Evolutionary conservation across 2,888 invertebrate species (phyloP), one percentile per base, ranked within the genome.

Genomic region (Diachrysia chrysitis): DNA sequence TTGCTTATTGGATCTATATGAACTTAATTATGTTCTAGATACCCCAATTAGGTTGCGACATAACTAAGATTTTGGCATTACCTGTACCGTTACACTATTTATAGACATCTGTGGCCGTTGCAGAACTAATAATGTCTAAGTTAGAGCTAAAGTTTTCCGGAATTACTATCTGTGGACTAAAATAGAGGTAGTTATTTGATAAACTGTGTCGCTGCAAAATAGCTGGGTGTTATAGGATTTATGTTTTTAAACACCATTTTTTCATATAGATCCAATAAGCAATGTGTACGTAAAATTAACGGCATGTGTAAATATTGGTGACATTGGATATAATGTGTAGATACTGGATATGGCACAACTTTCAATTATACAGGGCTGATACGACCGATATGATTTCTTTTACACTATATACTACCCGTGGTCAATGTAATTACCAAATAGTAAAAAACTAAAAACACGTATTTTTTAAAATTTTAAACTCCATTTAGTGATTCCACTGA

Each of bases 121-220:
- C 53, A 69, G 61, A 14, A 56, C 65, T 67, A 67, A 70, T 65
- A 72, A 58, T 59, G 58, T 7, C 62, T 32, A 71, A 71, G 66
- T 71, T 71, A 81, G 69, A 54, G 6, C 59, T 16, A 35, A 70
- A 75, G 70, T 69, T 69, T 64, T 69, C 63, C 53, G 14, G 66
- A 72, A 66, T 71, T 62, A 66, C 62, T 69, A 25, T 57, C 7
- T 53, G 54, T 29, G 53, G 9, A 64, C 29, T 69, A 42, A 70
- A 23, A 70, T 51, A 51, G 10, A 51, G n/a, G n/a, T n/a, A 42
- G 16, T 2, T 10, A 19, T 12, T 19, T 21, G 48, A 51, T 19
- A 21, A 21, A 51, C 21, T 19, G 12, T 21, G 48, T 17, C 48
- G 17, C 19, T 10, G 10, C 9, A 12, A 51, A 12, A 4, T 4